Evolutionary conservation across 2,113 vertebrate species (phyloP).

Genomic region (Shinisaurus crocodilurus): DNA sequence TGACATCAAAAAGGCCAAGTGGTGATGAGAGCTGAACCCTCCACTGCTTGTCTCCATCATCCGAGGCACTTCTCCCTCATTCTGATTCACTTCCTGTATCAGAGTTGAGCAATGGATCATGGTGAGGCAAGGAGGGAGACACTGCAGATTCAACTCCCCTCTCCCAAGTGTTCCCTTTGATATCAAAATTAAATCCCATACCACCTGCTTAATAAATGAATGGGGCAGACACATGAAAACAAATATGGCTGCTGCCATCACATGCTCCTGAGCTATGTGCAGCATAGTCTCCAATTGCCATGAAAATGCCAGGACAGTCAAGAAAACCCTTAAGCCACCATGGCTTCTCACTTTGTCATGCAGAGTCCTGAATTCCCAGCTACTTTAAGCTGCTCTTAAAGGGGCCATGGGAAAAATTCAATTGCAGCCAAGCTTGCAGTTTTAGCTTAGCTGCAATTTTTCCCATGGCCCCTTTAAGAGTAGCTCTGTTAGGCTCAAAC

Average conservation of each 20-base stretch:
- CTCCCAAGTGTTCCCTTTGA: not conserved
- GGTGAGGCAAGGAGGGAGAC: not conserved
- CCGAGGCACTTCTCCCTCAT: not conserved
- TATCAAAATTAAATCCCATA: not conserved
- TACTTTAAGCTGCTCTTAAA: no score
- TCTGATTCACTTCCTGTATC: not conserved
- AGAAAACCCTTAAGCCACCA: no score
- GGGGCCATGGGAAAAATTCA: no score
- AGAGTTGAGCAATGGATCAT: not conserved
- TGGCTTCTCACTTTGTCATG: no score
- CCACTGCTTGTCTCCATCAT: not conserved
- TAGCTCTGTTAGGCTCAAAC: no score
- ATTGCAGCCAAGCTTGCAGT: no score
- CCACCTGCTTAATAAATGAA: not conserved
- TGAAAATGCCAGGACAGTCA: no score
- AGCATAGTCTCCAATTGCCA: no score
- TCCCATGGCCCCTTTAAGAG: no score
- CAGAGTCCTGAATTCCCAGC: no score
- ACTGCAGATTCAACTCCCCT: no score
- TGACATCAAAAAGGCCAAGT: not conserved
- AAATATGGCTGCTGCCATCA: not conserved
- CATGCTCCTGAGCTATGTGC: not conserved
- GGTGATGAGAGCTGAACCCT: not conserved
- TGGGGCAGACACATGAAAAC: not conserved
- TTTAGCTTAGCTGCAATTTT: no score